Base-by-base conservation (phyloP, 1,140 invertebrate genomes). In the Bradynema listronoti region DNA sequence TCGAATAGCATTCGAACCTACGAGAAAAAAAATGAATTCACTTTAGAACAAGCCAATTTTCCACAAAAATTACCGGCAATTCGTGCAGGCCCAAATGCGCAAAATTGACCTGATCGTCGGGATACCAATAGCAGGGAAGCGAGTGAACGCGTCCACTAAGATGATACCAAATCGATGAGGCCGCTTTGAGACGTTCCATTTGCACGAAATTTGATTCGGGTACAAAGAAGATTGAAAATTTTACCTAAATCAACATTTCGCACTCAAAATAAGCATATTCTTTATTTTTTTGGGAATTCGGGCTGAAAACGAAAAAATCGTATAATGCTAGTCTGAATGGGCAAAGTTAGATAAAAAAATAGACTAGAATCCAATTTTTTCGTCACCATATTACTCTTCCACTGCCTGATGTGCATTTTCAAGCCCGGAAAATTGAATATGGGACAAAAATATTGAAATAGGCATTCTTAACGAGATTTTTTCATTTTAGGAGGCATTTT, bases 111-210 rank as follows among this genome's bases (percentile, higher is more conserved):
- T 63, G 61, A 33, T 63, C 61, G 16, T 46, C 58, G 19, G 61
- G 61, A 30, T 64, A 63, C 61, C 61, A 63, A 33, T 63, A 25
- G 19, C 58, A 14, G 6, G 58, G 62, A 24, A 63, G 33, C 1
- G 42, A 16, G 14, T 61, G 19, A 22, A 61, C 33, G 24, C 46
- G 11, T 22, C 30, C 36, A 36, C 43, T 42, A 43, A 63, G 29
- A 5, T 39, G 32, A 16, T 51, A 29, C 61, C 45, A 55, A 27
- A 66, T 49, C 30, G 25, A 22, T 30, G 16, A 27, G 9, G 63
- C 62, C 7, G 30, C 32, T 41, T 63, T 61, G 22, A 63, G 27
- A 9, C 50, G 45, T 36, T 63, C 58, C 39, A 22, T 55, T 6
- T 64, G 62, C 14, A 61, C 41, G 14, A 27, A 63, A n/a, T 45